Evolutionary conservation across 1,140 invertebrate genomes (phyloP).

Genomic region (Grapholita molesta): DNA sequence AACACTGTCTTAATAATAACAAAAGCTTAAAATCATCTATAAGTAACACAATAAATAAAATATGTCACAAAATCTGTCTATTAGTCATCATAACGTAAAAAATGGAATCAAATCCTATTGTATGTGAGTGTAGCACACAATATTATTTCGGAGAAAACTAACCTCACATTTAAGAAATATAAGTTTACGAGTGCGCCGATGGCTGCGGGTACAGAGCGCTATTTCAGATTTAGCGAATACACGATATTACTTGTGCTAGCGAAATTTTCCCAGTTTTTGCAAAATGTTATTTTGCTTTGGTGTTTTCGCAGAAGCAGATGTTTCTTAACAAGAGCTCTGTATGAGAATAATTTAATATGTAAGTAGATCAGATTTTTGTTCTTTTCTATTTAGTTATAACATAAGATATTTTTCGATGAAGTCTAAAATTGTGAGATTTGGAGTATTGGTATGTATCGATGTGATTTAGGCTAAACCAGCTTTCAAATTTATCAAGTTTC

Average conservation of each 20-base stretch:
- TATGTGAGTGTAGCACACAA: background rate
- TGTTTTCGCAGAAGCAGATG: background rate
- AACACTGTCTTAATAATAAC: too few relatives aligned
- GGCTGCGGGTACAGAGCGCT: background rate
- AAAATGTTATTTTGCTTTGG: background rate
- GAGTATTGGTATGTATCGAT: too few relatives aligned
- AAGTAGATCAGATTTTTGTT: too few relatives aligned
- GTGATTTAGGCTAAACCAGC: too few relatives aligned
- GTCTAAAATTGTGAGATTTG: too few relatives aligned
- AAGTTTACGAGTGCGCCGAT: conserved; percentile 5
- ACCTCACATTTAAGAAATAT: conserved; percentile 4
- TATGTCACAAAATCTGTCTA: too few relatives aligned
- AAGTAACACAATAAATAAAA: too few relatives aligned
- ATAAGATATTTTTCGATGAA: too few relatives aligned
- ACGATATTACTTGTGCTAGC: background rate
- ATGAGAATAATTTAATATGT: background rate
- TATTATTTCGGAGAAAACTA: background rate
- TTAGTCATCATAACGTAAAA: background rate
- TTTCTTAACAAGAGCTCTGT: background rate
- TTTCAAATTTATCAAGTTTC: too few relatives aligned
- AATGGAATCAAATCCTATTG: background rate
- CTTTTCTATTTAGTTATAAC: too few relatives aligned
- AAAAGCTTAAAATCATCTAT: too few relatives aligned
- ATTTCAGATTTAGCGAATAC: conserved; percentile 3
- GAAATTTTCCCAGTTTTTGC: background rate